Conservation (phyloP, 2,888 invertebrate species). For the Lumbricus terrestris region DNA sequence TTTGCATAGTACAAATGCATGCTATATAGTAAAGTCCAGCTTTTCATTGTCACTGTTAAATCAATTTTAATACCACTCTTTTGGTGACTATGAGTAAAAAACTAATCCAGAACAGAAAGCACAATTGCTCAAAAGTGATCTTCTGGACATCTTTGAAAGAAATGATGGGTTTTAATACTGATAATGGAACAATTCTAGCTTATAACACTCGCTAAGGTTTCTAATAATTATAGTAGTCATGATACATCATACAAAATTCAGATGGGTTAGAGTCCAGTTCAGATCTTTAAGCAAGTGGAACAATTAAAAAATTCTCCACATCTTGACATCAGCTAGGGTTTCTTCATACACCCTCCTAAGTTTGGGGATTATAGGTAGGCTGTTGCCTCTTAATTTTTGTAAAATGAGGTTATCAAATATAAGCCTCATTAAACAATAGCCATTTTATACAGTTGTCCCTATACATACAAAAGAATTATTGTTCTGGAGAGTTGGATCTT, state of each 20-base stretch:
- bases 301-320: neutral
- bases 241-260: neutral
- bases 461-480: neutral
- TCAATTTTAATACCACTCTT: neutral
- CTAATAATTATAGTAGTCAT: no score
- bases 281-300: neutral
- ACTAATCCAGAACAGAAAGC: neutral
- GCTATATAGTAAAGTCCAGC: neutral
- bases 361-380: neutral
- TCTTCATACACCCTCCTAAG: neutral
- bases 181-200: neutral
- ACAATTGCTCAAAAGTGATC: neutral
- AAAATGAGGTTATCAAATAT: neutral
- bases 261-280: neutral
- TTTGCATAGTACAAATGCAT: neutral
- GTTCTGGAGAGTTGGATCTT: neutral
- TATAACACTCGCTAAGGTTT: neutral
- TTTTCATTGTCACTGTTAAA: neutral
- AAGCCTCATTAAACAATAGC: neutral
- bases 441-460: no score
- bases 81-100: no score
- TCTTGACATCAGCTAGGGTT: neutral
- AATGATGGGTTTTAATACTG: neutral
- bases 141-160: neutral
- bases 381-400: neutral